These are phyloP conservation scores for Acronicta alni DNA, from an alignment of 2,888 invertebrate genomes.

Conservation along the genomic window DNA sequence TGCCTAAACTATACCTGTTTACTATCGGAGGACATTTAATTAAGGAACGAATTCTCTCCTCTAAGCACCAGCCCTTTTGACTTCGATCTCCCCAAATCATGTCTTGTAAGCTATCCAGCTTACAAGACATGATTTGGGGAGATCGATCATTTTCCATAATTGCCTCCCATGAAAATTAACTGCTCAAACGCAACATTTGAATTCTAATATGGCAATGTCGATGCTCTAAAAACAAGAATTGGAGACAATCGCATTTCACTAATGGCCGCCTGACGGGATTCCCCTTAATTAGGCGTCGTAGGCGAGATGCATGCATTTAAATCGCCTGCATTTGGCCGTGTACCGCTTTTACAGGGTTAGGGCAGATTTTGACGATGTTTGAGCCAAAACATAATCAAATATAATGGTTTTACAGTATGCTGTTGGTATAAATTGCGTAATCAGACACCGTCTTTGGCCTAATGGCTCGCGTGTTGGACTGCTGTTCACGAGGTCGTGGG, in stretches of 20 bases:
- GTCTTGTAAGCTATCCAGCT: too few relatives aligned
- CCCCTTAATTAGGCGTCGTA: constrained; percentile 57
- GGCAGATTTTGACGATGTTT: constrained; percentile 9
- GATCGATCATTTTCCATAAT: constrained; percentile 12
- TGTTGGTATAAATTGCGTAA: too few relatives aligned
- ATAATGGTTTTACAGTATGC: neutral
- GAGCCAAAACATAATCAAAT: neutral
- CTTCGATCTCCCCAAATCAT: too few relatives aligned
- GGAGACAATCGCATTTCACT: constrained; percentile 41
- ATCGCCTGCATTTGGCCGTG: constrained; percentile 69
- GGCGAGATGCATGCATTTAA: constrained; percentile 73
- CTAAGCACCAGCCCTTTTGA: neutral
- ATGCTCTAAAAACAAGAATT: constrained; percentile 35
- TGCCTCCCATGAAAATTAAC: constrained; percentile 28
- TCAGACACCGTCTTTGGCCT: too few relatives aligned
- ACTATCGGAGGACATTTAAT: too few relatives aligned
- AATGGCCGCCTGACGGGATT: constrained; percentile 31
- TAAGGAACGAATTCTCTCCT: neutral
- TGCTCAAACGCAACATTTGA: constrained; percentile 31
- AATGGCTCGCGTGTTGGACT: too few relatives aligned
- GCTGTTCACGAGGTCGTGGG: too few relatives aligned
- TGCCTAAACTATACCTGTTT: too few relatives aligned
- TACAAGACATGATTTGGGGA: too few relatives aligned
- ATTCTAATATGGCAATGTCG: constrained; percentile 30
- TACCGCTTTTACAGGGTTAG: constrained; percentile 12